Evolutionary conservation across 2,797 vertebrate species (phyloP).

Genomic region (Urophycis tenuis): DNA sequence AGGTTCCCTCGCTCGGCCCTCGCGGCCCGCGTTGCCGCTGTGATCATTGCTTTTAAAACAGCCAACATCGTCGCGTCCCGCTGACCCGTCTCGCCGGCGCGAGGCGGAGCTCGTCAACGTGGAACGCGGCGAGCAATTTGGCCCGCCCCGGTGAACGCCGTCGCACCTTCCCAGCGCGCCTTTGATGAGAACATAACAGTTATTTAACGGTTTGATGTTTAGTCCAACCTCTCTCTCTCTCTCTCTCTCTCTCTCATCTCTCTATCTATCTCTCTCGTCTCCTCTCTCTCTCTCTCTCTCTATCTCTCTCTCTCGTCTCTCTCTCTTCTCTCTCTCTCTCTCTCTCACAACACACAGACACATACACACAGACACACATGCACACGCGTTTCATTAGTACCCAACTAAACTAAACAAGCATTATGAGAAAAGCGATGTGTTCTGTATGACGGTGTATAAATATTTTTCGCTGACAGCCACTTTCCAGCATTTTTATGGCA

Average conservation of each 20-base stretch:
- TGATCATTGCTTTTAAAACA: slow-evolving; percentile 42
- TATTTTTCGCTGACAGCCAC: slow-evolving; percentile 35
- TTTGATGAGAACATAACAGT: slow-evolving; percentile 3
- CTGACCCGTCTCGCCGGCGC: slow-evolving; percentile 24
- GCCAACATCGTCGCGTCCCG: background rate
- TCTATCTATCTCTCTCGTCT: too few relatives aligned
- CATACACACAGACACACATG: background rate
- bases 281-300: too few relatives aligned
- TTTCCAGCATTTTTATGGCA: slow-evolving; percentile 36
- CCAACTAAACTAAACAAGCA: slow-evolving; percentile 4
- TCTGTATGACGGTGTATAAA: background rate
- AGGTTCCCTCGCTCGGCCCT: slow-evolving; percentile 42
- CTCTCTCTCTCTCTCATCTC: too few relatives aligned
- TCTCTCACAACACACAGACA: too few relatives aligned
- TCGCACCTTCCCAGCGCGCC: slow-evolving; percentile 11
- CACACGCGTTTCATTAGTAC: background rate
- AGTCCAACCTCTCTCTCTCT: background rate
- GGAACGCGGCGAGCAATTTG: slow-evolving; percentile 6
- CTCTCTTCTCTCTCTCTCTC: too few relatives aligned
- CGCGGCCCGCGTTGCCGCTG: slow-evolving; percentile 35
- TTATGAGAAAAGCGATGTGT: background rate
- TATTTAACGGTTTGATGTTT: background rate
- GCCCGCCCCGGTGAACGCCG: slow-evolving; percentile 26
- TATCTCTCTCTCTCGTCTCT: too few relatives aligned
- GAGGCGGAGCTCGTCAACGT: background rate